phyloP scores from a whole-genome alignment of 1,140 invertebrate species.

The Pristionchus pacificus region DNA sequence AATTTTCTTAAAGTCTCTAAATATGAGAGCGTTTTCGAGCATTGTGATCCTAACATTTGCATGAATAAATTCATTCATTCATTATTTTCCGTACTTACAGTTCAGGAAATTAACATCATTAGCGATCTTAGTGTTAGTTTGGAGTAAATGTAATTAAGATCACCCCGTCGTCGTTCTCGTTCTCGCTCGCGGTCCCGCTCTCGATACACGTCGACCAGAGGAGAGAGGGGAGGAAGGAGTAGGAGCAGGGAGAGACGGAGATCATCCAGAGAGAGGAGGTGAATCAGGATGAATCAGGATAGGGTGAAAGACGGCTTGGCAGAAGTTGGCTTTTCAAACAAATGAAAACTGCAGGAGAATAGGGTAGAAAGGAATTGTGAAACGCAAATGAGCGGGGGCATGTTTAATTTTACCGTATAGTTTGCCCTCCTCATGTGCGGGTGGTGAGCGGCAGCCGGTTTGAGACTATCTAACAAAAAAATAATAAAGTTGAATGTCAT shows the following conservation, averaged over 20 bases:
- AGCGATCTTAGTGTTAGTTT: constrained; percentile 10
- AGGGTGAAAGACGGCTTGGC: not conserved
- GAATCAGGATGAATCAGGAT: not conserved
- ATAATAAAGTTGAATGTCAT: too few species aligned
- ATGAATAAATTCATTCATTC: too few species aligned
- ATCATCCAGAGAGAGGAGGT: constrained; percentile 10
- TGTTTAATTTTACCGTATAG: too few species aligned
- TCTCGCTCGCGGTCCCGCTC: not conserved
- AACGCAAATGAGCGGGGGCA: constrained; percentile 2
- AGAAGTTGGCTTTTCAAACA: constrained; percentile 5
- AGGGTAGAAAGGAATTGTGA: not conserved
- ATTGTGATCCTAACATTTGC: not conserved
- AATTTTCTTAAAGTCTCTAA: too few species aligned
- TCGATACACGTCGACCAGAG: not conserved
- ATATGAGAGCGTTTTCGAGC: constrained; percentile 1
- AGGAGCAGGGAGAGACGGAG: constrained; percentile 15
- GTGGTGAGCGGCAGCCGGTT: too few species aligned
- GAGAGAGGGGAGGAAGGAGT: constrained; percentile 14
- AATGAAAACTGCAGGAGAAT: not conserved
- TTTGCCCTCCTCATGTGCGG: too few species aligned
- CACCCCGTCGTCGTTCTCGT: constrained; percentile 11
- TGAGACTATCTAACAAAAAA: too few species aligned
- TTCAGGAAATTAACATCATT: not conserved
- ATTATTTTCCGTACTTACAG: not conserved
- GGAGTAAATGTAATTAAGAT: not conserved